Evolutionary conservation across 2,888 invertebrate species (phyloP).

Genomic region (Sphaeridia pumilis): DNA sequence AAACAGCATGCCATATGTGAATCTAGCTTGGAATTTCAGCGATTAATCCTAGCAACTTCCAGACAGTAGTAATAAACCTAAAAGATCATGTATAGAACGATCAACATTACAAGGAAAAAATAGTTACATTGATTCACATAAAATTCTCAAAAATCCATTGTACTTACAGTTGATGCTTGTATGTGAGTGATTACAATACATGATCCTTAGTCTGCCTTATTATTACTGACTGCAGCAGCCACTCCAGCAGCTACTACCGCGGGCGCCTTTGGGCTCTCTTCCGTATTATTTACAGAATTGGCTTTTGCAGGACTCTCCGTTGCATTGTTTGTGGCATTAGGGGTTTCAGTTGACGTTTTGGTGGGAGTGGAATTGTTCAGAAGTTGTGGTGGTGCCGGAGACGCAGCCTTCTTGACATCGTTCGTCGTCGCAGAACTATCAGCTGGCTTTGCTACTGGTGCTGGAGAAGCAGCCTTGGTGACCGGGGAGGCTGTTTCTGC

Average conservation of each 20-base stretch:
- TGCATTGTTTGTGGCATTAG: slow-evolving; percentile 9
- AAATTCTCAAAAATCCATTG: background rate
- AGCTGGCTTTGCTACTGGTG: background rate
- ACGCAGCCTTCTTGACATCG: background rate
- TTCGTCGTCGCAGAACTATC: background rate
- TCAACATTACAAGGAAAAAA: background rate
- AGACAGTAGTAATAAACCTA: background rate
- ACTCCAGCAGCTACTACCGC: slow-evolving; percentile 7
- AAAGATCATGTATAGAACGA: background rate
- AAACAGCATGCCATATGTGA: no score
- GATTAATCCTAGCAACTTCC: no score
- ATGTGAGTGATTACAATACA: background rate
- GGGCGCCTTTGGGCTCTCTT: background rate
- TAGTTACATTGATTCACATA: background rate
- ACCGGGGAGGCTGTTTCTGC: background rate
- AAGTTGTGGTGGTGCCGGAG: background rate
- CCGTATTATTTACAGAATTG: background rate
- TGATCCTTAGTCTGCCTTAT: slow-evolving; percentile 5
- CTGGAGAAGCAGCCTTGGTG: background rate
- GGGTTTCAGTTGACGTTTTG: background rate
- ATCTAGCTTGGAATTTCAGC: no score
- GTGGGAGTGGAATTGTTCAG: background rate
- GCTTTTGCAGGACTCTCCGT: background rate
- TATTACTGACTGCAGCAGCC: slow-evolving; percentile 10
- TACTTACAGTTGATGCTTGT: background rate